Conservation (phyloP, 2,113 vertebrate species). For the Saccopteryx leptura region DNA sequence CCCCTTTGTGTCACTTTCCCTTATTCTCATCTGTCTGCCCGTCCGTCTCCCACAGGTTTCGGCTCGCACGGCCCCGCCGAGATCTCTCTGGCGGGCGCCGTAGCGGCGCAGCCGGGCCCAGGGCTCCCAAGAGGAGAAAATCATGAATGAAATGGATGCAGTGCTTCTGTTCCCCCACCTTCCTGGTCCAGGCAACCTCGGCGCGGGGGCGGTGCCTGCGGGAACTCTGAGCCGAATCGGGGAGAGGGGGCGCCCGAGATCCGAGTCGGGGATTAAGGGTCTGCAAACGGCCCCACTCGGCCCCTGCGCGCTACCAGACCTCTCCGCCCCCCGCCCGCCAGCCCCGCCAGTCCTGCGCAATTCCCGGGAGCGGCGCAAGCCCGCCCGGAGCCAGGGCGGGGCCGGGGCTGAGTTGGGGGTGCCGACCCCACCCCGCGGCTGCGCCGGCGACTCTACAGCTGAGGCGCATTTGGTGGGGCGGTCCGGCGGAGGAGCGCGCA, state of each 20-base stretch:
- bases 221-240: conserved; percentile 19
- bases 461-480: conserved; percentile 23
- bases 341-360: conserved; percentile 71
- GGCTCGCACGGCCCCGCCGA: not conserved
- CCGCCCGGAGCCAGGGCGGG: conserved; percentile 68
- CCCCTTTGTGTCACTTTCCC: conserved; percentile 45
- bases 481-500: conserved; percentile 68
- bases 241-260: not conserved
- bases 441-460: conserved; percentile 62
- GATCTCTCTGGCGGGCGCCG: conserved; percentile 72
- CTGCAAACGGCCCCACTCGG: not conserved
- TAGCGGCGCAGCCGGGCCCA: conserved; percentile 36
- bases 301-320: not conserved
- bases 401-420: conserved; percentile 60
- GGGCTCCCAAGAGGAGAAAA: conserved; percentile 71
- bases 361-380: conserved; percentile 55
- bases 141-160: conserved; percentile 83
- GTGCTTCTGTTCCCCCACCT: conserved; percentile 69
- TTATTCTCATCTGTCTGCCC: not conserved
- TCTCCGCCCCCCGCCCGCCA: conserved; percentile 34
- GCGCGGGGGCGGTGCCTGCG: conserved; percentile 50
- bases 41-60: not conserved
- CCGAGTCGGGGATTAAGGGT: not conserved
- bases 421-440: conserved; percentile 40
- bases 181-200: conserved; percentile 65